Base-by-base conservation (phyloP, 2,113 vertebrate genomes). In the Lepidothrix coronata region DNA sequence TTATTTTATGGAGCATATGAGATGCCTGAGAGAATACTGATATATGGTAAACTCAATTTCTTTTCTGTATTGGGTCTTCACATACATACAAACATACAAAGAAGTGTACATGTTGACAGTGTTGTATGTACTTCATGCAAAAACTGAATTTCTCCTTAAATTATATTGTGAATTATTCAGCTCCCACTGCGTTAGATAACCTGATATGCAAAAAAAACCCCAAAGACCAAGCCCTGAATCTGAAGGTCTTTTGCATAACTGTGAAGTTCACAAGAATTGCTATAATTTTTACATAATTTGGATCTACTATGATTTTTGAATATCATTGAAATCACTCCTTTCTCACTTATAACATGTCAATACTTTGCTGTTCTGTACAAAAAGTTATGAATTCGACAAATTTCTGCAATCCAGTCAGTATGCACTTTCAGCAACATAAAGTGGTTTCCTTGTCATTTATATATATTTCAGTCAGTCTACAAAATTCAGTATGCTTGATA, bases 391-490 rank as follows among this genome's bases (percentile, higher is more conserved):
- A 89, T 59, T 77, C 84, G 66, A 83, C 31, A 65, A 66, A 84
- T n/a, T 85, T 74, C 61, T 54, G n/a, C 85, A 91, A 92, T 61
- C 5, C n/a, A 78, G 65, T 78, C 43, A 52, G 37, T 41, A 74
- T 4, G 43, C 17, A 5, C 77, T 93, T 92, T 92, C 79, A 78
- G 39, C 4, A 24, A 92, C 61, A 85, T 67, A 77, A 90, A 90
- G 37, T 37, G 7, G 17, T 62, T 91, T 83, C 31, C 55, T 85
- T 83, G 49, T 35, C 30, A 74, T 91, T 86, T 94, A 74, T 77
- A 92, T 93, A 93, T 90, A 91, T 93, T 90, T 84, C 52, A 78
- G 20, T 90, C 76, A 58, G 46, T 79, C 57, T 75, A 78, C 81
- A 87, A 96, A 89, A 75, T 82, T 79, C 39, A 37, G 11, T 43